Percentiles rank a stretch among this genome's conserved stretches.
Conservation (phyloP, 2,888 invertebrate genomes). For the Cerceris ruficornis region DNA sequence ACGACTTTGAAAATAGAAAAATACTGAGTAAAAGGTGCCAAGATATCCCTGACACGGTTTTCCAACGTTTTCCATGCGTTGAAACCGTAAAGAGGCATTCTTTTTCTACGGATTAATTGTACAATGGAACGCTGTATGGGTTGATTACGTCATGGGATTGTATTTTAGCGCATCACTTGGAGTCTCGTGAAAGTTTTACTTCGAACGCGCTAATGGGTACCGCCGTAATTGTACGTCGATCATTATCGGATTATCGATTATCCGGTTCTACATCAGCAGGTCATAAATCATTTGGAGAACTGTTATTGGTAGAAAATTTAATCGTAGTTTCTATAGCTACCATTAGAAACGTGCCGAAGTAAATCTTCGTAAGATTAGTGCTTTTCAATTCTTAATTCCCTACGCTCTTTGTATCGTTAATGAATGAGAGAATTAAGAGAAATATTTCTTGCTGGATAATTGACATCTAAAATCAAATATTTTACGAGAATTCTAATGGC, state of each 20-base stretch:
- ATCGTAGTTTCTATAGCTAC: too few relatives aligned
- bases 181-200: neutral
- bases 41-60: conserved; percentile 54
- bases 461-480: too few relatives aligned
- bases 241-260: neutral
- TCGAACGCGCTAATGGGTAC: neutral
- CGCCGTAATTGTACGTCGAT: neutral
- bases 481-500: too few relatives aligned
- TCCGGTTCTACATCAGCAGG: too few relatives aligned
- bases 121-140: conserved; percentile 6
- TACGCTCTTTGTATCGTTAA: too few relatives aligned
- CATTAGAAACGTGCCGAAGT: too few relatives aligned
- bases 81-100: conserved; percentile 16
- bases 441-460: too few relatives aligned
- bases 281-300: too few relatives aligned
- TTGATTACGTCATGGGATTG: neutral
- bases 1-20: conserved; percentile 15
- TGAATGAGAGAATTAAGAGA: too few relatives aligned
- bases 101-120: conserved; percentile 27
- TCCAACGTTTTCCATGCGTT: conserved; percentile 33
- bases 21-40: conserved; percentile 26
- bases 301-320: too few relatives aligned
- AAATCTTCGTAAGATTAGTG: too few relatives aligned
- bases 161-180: neutral
- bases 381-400: too few relatives aligned